These are phyloP conservation scores for Tetragnatha montana DNA, from an alignment of 2,888 invertebrate genomes.

Conservation along the genomic window DNA sequence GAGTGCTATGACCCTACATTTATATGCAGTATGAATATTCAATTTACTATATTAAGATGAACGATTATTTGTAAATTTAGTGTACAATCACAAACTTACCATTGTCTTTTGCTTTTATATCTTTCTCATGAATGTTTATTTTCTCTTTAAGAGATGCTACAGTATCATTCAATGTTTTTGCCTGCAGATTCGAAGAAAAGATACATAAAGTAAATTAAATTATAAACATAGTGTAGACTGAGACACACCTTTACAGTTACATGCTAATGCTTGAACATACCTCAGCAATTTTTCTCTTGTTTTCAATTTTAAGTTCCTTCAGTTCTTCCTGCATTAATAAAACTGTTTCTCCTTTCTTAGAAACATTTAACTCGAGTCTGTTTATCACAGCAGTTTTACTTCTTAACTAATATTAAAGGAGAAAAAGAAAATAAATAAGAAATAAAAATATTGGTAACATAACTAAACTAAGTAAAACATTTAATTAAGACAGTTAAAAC, in stretches of 20 bases:
- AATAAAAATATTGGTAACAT: not conserved
- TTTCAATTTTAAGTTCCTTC: slow-evolving; percentile 6
- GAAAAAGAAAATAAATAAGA: not conserved
- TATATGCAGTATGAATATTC: too few relatives aligned
- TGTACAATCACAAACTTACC: slow-evolving; percentile 9
- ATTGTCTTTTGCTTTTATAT: slow-evolving; percentile 38
- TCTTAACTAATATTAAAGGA: slow-evolving; percentile 22
- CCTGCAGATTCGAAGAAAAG: slow-evolving; percentile 1
- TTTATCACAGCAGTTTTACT: not conserved
- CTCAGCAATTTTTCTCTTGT: slow-evolving; percentile 12
- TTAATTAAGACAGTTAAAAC: too few relatives aligned
- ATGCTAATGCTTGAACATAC: slow-evolving; percentile 11
- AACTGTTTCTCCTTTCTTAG: slow-evolving; percentile 39
- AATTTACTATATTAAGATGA: too few relatives aligned
- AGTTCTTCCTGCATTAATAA: slow-evolving; percentile 26
- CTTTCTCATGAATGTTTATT: slow-evolving; percentile 4
- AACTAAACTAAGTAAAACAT: too few relatives aligned
- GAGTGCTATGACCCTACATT: too few relatives aligned
- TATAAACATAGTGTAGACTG: not conserved
- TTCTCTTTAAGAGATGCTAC: slow-evolving; percentile 22
- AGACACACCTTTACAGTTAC: not conserved
- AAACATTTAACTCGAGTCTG: slow-evolving; percentile 13
- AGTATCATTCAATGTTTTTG: slow-evolving; percentile 25
- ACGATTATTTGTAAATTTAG: too few relatives aligned
- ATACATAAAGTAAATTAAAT: too few relatives aligned